A percentile compares a stretch with the other conserved stretches of the same genome.
These are phyloP conservation scores for Hypanus sabinus DNA, from an alignment of 2,113 vertebrate genomes.

Conservation along the genomic window DNA sequence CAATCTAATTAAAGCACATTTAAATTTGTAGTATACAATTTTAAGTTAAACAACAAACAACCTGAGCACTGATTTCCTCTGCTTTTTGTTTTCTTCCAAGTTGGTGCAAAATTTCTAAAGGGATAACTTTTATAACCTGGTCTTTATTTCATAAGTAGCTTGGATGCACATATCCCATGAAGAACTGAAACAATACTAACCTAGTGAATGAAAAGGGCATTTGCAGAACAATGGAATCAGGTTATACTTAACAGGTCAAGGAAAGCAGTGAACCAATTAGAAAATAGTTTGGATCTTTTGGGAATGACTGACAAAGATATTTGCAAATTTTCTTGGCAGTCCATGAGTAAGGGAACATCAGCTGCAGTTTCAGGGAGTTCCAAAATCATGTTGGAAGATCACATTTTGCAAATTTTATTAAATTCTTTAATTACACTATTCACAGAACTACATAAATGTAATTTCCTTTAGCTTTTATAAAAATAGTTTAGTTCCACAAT, in stretches of 20 bases:
- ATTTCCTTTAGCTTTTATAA: neutral
- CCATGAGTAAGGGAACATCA: neutral
- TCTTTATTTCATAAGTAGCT: neutral
- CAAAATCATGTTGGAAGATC: neutral
- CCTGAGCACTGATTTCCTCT: neutral
- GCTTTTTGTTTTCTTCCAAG: neutral
- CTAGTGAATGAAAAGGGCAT: neutral
- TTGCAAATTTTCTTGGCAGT: neutral
- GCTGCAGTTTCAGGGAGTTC: neutral
- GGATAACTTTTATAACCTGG: neutral
- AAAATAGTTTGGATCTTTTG: neutral
- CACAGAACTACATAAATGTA: neutral
- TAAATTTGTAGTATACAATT: neutral
- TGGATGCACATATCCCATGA: neutral
- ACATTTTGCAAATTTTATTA: neutral
- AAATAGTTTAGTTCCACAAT: neutral
- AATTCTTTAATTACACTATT: conserved; percentile 17
- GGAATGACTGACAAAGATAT: neutral
- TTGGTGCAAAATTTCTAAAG: neutral
- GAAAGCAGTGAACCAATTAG: neutral
- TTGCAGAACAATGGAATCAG: neutral
- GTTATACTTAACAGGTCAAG: neutral
- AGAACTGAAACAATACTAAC: neutral
- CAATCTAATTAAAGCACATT: neutral
- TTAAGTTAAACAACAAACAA: neutral